Base-by-base conservation (phyloP, 2,797 vertebrate genomes). In the Sebastes glaucus region DNA sequence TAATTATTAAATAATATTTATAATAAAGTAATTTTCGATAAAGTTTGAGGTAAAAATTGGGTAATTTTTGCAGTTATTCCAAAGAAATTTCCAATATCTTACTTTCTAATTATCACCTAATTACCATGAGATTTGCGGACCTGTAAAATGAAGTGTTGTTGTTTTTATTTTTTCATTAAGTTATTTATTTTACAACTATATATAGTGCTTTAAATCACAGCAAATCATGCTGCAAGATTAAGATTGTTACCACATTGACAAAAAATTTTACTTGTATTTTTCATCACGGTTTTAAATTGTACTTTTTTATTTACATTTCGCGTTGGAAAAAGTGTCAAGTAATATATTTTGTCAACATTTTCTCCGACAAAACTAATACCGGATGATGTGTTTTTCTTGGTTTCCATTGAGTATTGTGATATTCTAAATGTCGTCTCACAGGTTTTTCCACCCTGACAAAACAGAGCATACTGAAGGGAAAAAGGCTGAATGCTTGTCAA, bases 401-500 rank as follows among this genome's bases (percentile, higher is more conserved):
- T 1, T 35, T 71, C 10, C 18, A 3, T 20, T 13, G 7, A 33
- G 23, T 25, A 46, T 65, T 46, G 4, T 7, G 11, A 0, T 23
- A 25, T 56, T 68, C 28, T 57, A 13, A 69, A 42, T 22, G 59
- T 14, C 74, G 9, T 72, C 55, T 11, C 56, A 16, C 71, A 66
- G 52, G 25, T 62, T 77, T 57, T 68, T 53, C 46, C 64, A 28
- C 25, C 67, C 11, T 42, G 74, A 73, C 28, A 55, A 46, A 56
- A 30, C 14, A 28, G 56, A 78, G 33, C n/a, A 62, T 14, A 38
- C 2, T 66, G 42, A 33, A 46, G 30, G 33, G 35, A 76, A 46
- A 32, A 46, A 32, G 11, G 6, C 73, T 77, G 71, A 87, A 85
- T 78, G 25, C 53, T 64, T 74, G 71, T 81, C 72, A 53, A 46